Base-by-base conservation (phyloP, 1,140 invertebrate species). In the Micrasema longulum region DNA sequence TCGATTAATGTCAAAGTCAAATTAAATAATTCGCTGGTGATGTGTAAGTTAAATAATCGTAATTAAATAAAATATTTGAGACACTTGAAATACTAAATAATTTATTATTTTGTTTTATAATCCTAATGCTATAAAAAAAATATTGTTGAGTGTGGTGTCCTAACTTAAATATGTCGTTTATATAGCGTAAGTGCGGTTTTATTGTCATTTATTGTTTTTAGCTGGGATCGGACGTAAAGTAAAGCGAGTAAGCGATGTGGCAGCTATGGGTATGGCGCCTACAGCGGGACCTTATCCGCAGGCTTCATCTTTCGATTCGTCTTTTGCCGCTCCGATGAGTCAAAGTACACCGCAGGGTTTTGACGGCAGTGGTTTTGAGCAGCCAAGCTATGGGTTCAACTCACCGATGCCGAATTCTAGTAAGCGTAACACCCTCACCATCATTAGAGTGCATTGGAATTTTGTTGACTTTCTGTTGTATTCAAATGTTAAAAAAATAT, bases 191-290 rank as follows among this genome's bases (percentile, higher is more conserved):
- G 9, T 1, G 20, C 20, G 48, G 48, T 23, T 52, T 20, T n/a
- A 52, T 26, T 60, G 10, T 53, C 22, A 22, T 26, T 57, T 35
- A 60, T 38, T 41, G 10, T 22, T 60, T 60, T 14, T 12, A 64
- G 60, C 78, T 77, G 77, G 74, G 72, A 69, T 69, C 67, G 81
- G 79, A 10, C 78, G 88, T 12, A 90, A 90, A 78, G 80, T 86
- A 0, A 89, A 90, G 78, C 81, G 88, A 7, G 89, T 91, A 7
- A 89, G 87, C 76, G 89, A 91, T 83, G 84, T 90, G 9, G 87
- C 87, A 63, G 87, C 88, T 1, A 87, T 91, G 87, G 89, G 89
- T 14, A 79, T 83, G 26, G 65, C 71, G 69, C n/a, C 76, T 74
- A 72, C 62, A 38, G 45, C 80, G 1, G 57, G 78, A 31, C n/a